Base-by-base conservation (phyloP, 2,888 invertebrate species). In the Agriopis marginaria region DNA sequence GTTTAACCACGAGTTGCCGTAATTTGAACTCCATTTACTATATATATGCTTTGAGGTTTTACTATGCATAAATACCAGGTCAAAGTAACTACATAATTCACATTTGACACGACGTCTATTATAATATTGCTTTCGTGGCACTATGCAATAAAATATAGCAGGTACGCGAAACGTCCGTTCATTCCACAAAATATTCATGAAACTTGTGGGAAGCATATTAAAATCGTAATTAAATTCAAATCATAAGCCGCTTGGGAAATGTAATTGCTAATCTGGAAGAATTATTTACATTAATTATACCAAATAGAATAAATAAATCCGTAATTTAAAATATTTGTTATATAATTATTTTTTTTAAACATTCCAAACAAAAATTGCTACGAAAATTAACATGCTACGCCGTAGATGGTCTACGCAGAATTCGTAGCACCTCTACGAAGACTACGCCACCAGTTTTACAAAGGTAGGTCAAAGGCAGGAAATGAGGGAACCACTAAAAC, bases 381-480 rank as follows among this genome's bases (percentile, higher is more conserved):
- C 12, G 5, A 39, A 32, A 39, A 17, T 9, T 23, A 50, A 8
- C 10, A 17, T 63, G 56, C 62, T 62, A 62, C 66, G 61, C 11
- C 56, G 61, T 66, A 62, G 61, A 44, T 55, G 7, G 3, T 40
- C 47, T 53, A 59, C 59, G 47, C 8, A 49, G 45, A 14, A 40
- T 3, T 61, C 66, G 67, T 67, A 67, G 67, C 51, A 42, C 5
- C 39, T 12, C 63, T 65, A 55, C 60, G 56, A 9, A 39, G 55
- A 10, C 61, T 66, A 63, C 68, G 49, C 39, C 54, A 63, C 50
- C 44, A 32, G 5, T 32, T 54, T 63, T 42, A 73, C 63, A 75
- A 74, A 75, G 79, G 71, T 75, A 68, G 80, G 82, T 82, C 80
- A 80, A 76, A 81, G 79, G 72, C 77, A 82, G 82, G 82, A 82